Evolutionary conservation across 1,140 invertebrate species (phyloP).

Genomic region (Chironomus tepperi): DNA sequence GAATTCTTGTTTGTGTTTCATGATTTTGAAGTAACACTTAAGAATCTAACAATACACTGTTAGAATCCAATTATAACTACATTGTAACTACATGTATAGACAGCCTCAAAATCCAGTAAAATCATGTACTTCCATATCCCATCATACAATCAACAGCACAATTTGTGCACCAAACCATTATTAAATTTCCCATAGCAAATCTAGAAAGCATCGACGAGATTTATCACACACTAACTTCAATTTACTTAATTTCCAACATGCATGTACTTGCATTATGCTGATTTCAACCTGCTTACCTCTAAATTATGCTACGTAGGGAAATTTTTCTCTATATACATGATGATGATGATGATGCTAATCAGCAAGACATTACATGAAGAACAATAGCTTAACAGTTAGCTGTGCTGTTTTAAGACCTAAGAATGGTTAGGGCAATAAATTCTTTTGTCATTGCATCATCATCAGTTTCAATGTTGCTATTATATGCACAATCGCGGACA

Average conservation of each 20-base stretch:
- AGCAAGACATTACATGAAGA: background rate
- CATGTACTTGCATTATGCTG: background rate
- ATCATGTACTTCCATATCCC: too few relatives aligned
- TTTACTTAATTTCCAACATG: too few relatives aligned
- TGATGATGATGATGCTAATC: background rate
- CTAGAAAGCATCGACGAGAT: too few relatives aligned
- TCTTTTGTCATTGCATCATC: slow-evolving; percentile 7
- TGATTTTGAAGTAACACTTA: too few relatives aligned
- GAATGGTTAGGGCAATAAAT: background rate
- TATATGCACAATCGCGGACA: too few relatives aligned
- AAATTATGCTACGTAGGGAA: background rate
- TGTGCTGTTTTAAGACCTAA: background rate
- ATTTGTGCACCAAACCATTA: background rate
- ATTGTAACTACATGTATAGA: too few relatives aligned
- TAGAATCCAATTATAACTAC: too few relatives aligned
- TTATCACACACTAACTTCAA: too few relatives aligned
- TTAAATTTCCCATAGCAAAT: background rate
- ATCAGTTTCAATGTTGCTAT: background rate
- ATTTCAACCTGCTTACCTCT: background rate
- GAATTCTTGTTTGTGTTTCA: too few relatives aligned
- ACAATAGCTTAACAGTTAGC: background rate
- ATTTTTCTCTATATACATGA: background rate
- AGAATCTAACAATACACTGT: too few relatives aligned
- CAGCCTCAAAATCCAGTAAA: too few relatives aligned
- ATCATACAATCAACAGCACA: background rate